A percentile compares a stretch with the other conserved stretches of the same genome.
phyloP scores from a whole-genome alignment of 1,140 invertebrate species.

The Magallana ariakensis region DNA sequence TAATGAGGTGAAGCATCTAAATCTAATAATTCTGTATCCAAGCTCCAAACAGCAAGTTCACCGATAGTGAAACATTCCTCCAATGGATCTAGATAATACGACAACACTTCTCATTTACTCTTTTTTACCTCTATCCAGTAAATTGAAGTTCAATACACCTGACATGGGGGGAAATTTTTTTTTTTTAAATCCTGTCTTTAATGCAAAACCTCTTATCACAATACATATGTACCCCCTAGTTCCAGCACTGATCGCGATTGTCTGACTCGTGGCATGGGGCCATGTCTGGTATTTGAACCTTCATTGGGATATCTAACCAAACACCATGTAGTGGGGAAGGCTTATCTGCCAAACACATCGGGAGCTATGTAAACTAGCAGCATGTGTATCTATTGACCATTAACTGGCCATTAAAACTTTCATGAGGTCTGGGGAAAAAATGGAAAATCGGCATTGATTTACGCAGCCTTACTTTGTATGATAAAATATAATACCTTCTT shows the following conservation, averaged over 20 bases:
- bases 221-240: conserved; percentile 1
- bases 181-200: too few relatives aligned
- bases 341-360: conserved; percentile 2
- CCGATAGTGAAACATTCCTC: too few relatives aligned
- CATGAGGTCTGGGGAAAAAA: neutral
- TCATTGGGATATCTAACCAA: neutral
- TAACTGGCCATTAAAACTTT: neutral
- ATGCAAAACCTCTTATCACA: conserved; percentile 13
- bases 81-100: too few relatives aligned
- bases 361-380: neutral
- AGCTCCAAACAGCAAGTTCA: too few relatives aligned
- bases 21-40: too few relatives aligned
- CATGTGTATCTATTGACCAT: conserved; percentile 31
- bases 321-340: neutral
- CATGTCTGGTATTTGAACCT: conserved; percentile 26
- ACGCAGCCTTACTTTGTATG: neutral
- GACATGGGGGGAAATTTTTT: too few relatives aligned
- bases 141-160: too few relatives aligned
- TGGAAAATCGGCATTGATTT: neutral
- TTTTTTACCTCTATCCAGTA: too few relatives aligned
- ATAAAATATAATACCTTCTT: neutral
- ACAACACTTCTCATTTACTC: too few relatives aligned
- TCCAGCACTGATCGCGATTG: neutral
- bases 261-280: conserved; percentile 20
- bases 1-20: too few relatives aligned